These are phyloP conservation scores for Sarcoramphus papa DNA, from an alignment of 2,797 vertebrate species.

Conservation along the genomic window DNA sequence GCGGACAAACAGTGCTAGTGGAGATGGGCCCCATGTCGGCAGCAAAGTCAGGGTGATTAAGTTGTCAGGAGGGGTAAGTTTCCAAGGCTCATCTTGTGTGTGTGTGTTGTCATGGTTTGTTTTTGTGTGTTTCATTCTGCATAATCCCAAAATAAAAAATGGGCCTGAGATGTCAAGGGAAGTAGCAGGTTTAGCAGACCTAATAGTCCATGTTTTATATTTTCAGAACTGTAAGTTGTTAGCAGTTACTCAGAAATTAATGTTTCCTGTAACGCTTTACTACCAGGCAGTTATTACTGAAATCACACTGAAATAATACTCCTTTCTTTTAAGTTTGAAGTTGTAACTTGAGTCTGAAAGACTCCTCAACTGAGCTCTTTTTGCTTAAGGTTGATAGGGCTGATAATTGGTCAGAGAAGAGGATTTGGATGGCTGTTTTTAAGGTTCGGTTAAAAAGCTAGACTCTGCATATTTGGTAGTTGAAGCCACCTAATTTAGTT, in stretches of 20 bases:
- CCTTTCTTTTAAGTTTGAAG: neutral
- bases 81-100: constrained; percentile 43
- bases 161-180: neutral
- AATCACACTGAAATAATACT: neutral
- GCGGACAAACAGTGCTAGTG: constrained; percentile 76
- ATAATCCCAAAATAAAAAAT: neutral
- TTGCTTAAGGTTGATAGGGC: neutral
- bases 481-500: neutral
- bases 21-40: constrained; percentile 81
- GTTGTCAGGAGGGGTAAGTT: constrained; percentile 89
- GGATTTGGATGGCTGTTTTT: neutral
- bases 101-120: constrained; percentile 2
- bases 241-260: neutral
- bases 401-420: neutral
- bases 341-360: neutral
- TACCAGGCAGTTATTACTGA: neutral
- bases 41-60: constrained; percentile 96
- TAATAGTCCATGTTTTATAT: neutral
- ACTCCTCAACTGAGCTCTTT: neutral
- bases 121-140: neutral
- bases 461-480: neutral
- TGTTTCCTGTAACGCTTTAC: neutral
- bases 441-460: neutral
- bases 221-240: neutral
- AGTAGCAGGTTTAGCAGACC: neutral